Evolutionary conservation across 2,113 vertebrate species (phyloP).

Genomic region (Hippocampus zosterae): DNA sequence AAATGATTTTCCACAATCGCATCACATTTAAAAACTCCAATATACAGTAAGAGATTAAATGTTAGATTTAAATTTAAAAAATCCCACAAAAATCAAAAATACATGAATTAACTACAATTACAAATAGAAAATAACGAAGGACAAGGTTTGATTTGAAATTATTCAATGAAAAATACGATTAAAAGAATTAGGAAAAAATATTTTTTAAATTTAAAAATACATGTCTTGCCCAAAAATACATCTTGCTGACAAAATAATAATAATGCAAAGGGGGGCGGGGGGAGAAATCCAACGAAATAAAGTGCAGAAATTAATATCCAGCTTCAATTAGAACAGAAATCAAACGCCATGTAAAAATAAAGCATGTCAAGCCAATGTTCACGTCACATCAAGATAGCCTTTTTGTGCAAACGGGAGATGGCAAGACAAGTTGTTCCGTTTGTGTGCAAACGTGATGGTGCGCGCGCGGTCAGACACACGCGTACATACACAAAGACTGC

Average conservation of each 20-base stretch:
- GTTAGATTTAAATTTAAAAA: background rate
- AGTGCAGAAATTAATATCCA: background rate
- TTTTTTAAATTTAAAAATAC: too few relatives aligned
- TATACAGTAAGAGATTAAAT: background rate
- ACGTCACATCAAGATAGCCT: background rate
- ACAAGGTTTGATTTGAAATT: too few relatives aligned
- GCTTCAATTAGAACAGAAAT: background rate
- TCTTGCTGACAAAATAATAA: background rate
- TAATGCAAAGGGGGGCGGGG: background rate
- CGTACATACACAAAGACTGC: background rate
- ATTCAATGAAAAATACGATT: too few relatives aligned
- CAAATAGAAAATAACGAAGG: too few relatives aligned
- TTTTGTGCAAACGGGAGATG: background rate
- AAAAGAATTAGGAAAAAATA: too few relatives aligned
- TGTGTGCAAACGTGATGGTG: background rate
- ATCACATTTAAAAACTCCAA: background rate
- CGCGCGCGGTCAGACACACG: background rate
- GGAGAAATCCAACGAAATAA: background rate
- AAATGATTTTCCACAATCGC: background rate
- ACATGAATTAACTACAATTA: too few relatives aligned
- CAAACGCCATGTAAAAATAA: background rate
- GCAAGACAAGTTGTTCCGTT: background rate
- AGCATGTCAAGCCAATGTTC: too few relatives aligned
- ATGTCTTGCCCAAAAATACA: background rate
- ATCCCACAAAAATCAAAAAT: too few relatives aligned